These are phyloP conservation scores for Oedothorax gibbosus DNA, from an alignment of 1,140 invertebrate genomes.

Conservation along the genomic window DNA sequence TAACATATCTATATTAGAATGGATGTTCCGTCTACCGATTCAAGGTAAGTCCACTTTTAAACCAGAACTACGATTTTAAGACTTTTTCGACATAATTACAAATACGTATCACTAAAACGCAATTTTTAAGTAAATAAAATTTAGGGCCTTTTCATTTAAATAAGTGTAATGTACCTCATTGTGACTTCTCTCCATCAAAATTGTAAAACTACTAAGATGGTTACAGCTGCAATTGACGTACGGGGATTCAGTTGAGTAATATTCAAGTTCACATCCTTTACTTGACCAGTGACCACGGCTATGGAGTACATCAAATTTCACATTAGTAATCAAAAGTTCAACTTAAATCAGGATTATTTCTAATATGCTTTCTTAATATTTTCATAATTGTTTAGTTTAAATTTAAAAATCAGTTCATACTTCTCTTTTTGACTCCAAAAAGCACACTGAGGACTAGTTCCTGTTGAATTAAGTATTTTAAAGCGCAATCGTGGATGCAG, in stretches of 20 bases:
- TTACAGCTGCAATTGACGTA: constrained; percentile 92
- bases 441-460: constrained; percentile 69
- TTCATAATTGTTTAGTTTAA: background rate
- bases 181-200: constrained; percentile 79
- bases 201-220: constrained; percentile 90
- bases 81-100: no score
- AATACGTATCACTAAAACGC: background rate
- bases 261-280: constrained; percentile 86
- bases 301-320: constrained; percentile 66
- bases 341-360: background rate
- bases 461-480: constrained; percentile 62
- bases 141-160: background rate
- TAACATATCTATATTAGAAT: no score
- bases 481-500: constrained; percentile 52
- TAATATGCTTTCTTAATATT: no score
- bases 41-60: no score
- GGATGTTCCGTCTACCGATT: no score
- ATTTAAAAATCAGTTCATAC: background rate
- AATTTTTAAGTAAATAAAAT: background rate
- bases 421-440: constrained; percentile 64
- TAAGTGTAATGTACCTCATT: constrained; percentile 48
- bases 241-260: constrained; percentile 68
- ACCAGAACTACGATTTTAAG: no score
- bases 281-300: constrained; percentile 84
- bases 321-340: background rate